These are phyloP conservation scores for Mycetomoellerius zeteki DNA, from an alignment of 1,140 invertebrate genomes.

Conservation along the genomic window DNA sequence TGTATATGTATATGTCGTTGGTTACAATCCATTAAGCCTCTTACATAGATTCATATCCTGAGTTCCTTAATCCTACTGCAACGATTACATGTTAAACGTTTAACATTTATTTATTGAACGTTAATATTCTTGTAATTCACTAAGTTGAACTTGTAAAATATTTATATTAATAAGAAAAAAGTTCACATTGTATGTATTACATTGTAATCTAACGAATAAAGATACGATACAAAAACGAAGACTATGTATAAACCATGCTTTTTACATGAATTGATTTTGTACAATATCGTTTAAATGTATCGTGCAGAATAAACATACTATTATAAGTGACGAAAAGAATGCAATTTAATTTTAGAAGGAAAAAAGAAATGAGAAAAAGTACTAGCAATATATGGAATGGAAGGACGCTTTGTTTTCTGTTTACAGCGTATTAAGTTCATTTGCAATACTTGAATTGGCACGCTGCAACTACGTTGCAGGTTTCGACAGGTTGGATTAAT, in stretches of 20 bases:
- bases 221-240: neutral
- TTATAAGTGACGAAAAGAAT: slow-evolving; percentile 21
- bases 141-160: neutral
- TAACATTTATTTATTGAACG: neutral
- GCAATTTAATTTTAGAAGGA: slow-evolving; percentile 34
- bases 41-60: slow-evolving; percentile 23
- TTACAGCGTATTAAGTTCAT: slow-evolving; percentile 42
- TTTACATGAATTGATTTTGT: neutral
- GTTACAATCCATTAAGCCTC: slow-evolving; percentile 38
- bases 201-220: slow-evolving; percentile 10
- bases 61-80: slow-evolving; percentile 10
- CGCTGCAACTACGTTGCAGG: neutral
- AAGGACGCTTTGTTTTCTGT: slow-evolving; percentile 38
- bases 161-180: neutral
- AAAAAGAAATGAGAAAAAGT: neutral
- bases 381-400: neutral
- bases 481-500: slow-evolving; percentile 43
- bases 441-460: slow-evolving; percentile 32
- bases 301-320: neutral
- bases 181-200: neutral
- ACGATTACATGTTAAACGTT: slow-evolving; percentile 1
- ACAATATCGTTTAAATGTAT: neutral
- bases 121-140: neutral
- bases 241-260: neutral
- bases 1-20: neutral